These are phyloP conservation scores for Drosophila auraria DNA, from an alignment of 1,140 invertebrate species.

Conservation along the genomic window DNA sequence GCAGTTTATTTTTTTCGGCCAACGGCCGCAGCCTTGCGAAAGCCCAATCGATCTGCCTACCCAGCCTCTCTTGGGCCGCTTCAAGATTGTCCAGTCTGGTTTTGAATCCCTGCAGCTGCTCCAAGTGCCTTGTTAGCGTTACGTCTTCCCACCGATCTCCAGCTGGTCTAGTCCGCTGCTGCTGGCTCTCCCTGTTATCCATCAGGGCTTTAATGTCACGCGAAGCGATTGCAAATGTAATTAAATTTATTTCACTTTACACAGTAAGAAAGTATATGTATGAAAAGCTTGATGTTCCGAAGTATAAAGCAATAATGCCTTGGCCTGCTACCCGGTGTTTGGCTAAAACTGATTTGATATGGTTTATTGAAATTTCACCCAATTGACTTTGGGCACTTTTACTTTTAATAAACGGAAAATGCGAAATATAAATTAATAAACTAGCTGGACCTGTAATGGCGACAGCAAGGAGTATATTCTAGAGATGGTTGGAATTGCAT, in stretches of 20 bases:
- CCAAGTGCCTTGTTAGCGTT: too few relatives aligned
- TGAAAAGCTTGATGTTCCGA: not conserved
- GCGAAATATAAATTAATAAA: constrained; percentile 2
- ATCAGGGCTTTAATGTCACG: constrained; percentile 1
- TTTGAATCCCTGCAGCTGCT: too few relatives aligned
- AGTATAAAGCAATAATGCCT: constrained; percentile 8
- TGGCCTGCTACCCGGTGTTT: not conserved
- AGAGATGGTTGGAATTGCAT: not conserved
- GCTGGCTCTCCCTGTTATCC: constrained; percentile 8
- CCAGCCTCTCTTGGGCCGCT: too few relatives aligned
- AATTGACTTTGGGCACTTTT: constrained; percentile 16
- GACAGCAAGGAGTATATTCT: not conserved
- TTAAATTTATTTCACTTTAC: not conserved
- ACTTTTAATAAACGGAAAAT: constrained; percentile 20
- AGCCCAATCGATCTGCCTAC: too few relatives aligned
- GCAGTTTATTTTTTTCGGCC: too few relatives aligned
- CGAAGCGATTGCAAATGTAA: not conserved
- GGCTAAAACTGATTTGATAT: constrained; percentile 11
- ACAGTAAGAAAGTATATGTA: not conserved
- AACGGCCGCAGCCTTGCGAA: too few relatives aligned
- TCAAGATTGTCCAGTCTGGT: too few relatives aligned
- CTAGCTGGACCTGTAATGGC: not conserved
- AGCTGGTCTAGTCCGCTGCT: not conserved
- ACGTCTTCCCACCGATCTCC: too few relatives aligned
- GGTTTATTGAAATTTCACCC: constrained; percentile 5